Evolutionary conservation across 2,797 vertebrate species (phyloP).

Genomic region (Ctenopoma kingsleyae): DNA sequence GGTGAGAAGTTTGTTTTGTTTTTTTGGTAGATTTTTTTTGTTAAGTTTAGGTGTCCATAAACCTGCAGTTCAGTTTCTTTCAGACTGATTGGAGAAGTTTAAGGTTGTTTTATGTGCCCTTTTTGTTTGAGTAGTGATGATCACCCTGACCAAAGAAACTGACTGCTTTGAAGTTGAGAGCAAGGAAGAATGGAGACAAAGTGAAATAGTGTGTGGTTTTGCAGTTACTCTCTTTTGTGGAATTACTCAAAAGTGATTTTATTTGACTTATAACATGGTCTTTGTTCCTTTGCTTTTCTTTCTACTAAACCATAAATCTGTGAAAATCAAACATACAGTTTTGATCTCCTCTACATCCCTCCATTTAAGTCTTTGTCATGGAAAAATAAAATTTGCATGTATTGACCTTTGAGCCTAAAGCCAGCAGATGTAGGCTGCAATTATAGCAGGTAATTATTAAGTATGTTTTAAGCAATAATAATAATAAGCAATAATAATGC

Average conservation of each 20-base stretch:
- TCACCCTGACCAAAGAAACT: neutral
- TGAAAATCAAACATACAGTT: neutral
- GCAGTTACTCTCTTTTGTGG: neutral
- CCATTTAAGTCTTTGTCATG: constrained; percentile 6
- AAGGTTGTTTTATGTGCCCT: neutral
- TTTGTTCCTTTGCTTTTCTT: neutral
- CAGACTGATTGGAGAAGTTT: neutral
- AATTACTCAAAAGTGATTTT: constrained; percentile 1
- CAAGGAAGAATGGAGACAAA: neutral
- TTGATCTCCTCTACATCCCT: neutral
- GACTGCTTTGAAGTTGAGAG: constrained; percentile 13
- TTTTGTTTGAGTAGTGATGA: neutral
- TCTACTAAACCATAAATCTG: neutral
- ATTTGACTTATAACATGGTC: neutral
- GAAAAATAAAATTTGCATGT: constrained; percentile 11
- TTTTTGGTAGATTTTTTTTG: neutral
- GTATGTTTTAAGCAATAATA: too few relatives aligned
- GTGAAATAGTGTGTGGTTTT: neutral
- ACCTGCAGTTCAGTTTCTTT: neutral
- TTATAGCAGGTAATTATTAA: constrained; percentile 10
- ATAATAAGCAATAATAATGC: neutral
- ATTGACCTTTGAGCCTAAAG: constrained; percentile 25
- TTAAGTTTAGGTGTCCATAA: neutral
- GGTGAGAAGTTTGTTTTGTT: neutral
- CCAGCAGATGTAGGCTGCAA: constrained; percentile 11